Conservation (phyloP, 2,888 invertebrate genomes). For the Tenthredo notha region DNA sequence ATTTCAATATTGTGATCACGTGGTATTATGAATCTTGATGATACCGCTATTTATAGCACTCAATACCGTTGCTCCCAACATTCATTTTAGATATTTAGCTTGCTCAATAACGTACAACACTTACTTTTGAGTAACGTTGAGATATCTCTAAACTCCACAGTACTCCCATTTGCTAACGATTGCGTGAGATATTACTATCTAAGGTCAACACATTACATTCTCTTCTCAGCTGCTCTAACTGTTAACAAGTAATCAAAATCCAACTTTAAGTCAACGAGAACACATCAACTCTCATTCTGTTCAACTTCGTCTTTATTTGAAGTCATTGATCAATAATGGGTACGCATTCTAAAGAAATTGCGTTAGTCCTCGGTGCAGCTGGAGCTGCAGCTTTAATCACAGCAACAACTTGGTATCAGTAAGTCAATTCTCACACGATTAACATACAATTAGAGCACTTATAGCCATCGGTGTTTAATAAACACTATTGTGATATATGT, state of each 20-base stretch:
- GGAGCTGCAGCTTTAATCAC: conserved; percentile 31
- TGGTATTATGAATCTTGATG: background rate
- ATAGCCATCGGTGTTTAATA: background rate
- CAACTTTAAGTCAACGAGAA: background rate
- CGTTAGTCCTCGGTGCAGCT: background rate
- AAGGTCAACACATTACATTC: background rate
- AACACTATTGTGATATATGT: too few species aligned
- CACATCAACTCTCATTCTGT: background rate
- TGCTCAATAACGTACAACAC: background rate
- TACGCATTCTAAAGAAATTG: conserved; percentile 19
- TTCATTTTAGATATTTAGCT: background rate
- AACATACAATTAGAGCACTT: background rate
- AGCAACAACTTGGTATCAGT: conserved; percentile 44
- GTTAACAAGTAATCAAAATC: background rate
- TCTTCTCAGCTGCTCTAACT: background rate
- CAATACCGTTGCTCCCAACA: background rate
- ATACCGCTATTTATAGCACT: background rate
- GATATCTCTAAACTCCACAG: background rate
- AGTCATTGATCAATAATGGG: background rate
- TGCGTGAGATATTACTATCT: background rate
- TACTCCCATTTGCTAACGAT: background rate
- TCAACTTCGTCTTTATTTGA: background rate
- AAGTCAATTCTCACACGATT: background rate
- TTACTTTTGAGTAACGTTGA: background rate
- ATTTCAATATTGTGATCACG: background rate